Conservation (phyloP, 1,140 invertebrate genomes). For the Piezodorus guildinii region DNA sequence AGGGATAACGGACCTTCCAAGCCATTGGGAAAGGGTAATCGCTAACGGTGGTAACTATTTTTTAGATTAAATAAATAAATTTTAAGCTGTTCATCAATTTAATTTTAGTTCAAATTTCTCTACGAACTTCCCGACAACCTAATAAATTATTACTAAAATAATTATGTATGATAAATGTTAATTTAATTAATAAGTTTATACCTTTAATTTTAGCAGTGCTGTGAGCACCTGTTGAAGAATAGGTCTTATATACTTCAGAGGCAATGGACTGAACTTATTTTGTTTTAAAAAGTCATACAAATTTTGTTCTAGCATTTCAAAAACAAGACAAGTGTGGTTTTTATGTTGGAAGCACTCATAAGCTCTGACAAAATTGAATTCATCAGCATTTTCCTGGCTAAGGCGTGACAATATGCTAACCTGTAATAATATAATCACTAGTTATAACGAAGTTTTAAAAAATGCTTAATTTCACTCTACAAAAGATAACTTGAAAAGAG, state of each 20-base stretch:
- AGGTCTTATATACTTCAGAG: constrained; percentile 94
- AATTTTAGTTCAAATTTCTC: too few relatives aligned
- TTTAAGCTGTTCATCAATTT: too few relatives aligned
- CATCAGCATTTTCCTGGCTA: constrained; percentile 98
- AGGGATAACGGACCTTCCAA: too few relatives aligned
- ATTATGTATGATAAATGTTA: too few relatives aligned
- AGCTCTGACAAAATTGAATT: constrained; percentile 98
- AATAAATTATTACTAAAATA: too few relatives aligned
- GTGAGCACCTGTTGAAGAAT: constrained; percentile 98
- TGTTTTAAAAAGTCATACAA: constrained; percentile 99
- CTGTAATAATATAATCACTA: constrained; percentile 35
- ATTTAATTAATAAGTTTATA: constrained; percentile 32
- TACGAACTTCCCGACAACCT: too few relatives aligned
- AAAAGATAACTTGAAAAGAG: neutral
- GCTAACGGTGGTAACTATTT: too few relatives aligned
- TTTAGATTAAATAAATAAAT: too few relatives aligned
- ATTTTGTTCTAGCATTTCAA: constrained; percentile 99
- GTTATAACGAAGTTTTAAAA: neutral
- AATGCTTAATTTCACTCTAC: constrained; percentile 5
- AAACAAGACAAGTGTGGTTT: constrained; percentile 98
- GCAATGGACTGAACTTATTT: constrained; percentile 97
- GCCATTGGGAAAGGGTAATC: too few relatives aligned
- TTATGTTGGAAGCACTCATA: constrained; percentile 99
- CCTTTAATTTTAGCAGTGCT: constrained; percentile 93
- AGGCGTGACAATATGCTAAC: constrained; percentile 92